Evolutionary conservation across 2,888 invertebrate species (phyloP).

Genomic region (Metopia argyrocephala): DNA sequence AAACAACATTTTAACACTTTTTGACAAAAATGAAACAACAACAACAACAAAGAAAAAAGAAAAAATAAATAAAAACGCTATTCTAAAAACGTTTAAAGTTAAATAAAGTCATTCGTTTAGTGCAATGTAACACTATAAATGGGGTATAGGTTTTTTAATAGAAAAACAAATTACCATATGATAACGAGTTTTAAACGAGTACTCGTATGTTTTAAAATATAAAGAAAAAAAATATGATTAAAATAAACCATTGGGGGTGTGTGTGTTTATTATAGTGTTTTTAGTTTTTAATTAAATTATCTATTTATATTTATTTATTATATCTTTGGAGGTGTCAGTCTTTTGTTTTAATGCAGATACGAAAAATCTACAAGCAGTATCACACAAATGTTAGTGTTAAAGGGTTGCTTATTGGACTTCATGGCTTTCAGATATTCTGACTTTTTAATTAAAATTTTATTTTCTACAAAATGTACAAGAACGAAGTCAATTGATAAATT

Average conservation of each 20-base stretch:
- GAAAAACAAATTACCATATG: constrained; percentile 58
- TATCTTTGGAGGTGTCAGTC: constrained; percentile 10
- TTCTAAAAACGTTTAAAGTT: constrained; percentile 7
- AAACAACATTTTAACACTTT: constrained; percentile 50
- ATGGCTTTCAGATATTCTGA: constrained; percentile 34
- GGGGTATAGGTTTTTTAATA: not conserved
- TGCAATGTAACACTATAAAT: too few species aligned
- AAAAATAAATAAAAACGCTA: not conserved
- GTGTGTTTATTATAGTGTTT: constrained; percentile 55
- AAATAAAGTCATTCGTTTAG: constrained; percentile 53
- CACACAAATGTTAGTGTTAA: not conserved
- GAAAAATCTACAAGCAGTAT: not conserved
- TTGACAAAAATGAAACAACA: constrained; percentile 10
- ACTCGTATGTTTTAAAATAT: not conserved
- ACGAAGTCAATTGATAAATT: too few species aligned
- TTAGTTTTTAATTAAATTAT: constrained; percentile 64
- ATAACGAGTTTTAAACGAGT: constrained; percentile 55
- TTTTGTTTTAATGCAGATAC: constrained; percentile 15
- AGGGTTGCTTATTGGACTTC: not conserved
- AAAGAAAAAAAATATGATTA: not conserved
- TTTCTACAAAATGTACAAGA: too few species aligned
- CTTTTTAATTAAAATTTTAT: constrained; percentile 28
- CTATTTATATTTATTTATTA: constrained; percentile 36
- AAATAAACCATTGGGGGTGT: constrained; percentile 48
- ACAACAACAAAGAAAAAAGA: not conserved